phyloP scores from a whole-genome alignment of 2,113 vertebrate species.

The Anhinga rufa region DNA sequence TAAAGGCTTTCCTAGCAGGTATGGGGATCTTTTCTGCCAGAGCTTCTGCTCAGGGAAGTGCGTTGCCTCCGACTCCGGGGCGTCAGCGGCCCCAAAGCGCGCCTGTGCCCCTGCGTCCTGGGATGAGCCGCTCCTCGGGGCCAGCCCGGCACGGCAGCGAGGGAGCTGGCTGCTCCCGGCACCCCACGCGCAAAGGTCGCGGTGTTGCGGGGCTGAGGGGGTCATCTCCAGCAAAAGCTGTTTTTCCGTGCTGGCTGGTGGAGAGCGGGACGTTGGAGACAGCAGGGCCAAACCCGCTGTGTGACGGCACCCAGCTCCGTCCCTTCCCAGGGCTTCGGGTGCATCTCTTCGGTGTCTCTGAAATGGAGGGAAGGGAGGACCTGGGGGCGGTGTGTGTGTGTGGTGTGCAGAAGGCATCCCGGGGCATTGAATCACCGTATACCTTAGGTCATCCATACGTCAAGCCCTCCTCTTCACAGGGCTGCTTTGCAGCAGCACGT shows the following conservation, averaged over 20 bases:
- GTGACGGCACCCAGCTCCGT: background rate
- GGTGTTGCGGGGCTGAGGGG: background rate
- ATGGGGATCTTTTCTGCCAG: background rate
- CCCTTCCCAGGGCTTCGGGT: background rate
- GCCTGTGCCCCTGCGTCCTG: background rate
- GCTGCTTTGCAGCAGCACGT: background rate
- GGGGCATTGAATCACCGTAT: rapidly evolving
- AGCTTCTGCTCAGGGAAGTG: background rate
- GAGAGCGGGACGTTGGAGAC: background rate
- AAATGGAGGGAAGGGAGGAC: background rate
- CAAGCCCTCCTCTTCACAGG: rapidly evolving
- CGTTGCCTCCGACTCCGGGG: background rate
- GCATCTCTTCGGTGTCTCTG: background rate
- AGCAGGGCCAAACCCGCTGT: background rate
- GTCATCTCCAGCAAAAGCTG: background rate
- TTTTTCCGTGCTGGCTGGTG: background rate
- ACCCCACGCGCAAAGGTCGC: background rate
- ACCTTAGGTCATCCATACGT: rapidly evolving
- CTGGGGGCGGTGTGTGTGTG: rapidly evolving
- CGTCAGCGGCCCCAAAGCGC: rapidly evolving
- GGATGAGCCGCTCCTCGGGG: background rate
- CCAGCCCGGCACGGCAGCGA: background rate
- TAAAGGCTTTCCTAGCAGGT: background rate
- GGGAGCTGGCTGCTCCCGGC: background rate
- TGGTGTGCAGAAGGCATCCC: background rate